These are phyloP conservation scores for Nettapus auritus DNA, from an alignment of 2,113 vertebrate genomes.

Conservation along the genomic window DNA sequence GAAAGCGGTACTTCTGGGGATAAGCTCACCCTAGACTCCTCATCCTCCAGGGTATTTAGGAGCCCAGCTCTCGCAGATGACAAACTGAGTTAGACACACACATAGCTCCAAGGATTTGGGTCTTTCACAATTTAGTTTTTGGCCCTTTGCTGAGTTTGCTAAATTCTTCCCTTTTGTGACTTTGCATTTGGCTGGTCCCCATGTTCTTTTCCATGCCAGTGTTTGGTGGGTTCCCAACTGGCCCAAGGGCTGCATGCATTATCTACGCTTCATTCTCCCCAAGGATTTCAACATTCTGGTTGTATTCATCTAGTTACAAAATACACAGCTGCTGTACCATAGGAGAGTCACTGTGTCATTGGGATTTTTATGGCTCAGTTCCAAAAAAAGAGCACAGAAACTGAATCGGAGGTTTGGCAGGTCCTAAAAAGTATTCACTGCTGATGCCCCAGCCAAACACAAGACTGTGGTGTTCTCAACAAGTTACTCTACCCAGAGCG, in stretches of 20 bases:
- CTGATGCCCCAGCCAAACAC: conserved; percentile 16
- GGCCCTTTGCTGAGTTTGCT: conserved; percentile 39
- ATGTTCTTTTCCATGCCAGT: conserved; percentile 8
- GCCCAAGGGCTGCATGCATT: conserved; percentile 41
- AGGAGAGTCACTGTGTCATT: conserved; percentile 43
- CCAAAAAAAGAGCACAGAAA: conserved; percentile 38
- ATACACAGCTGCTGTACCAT: conserved; percentile 32
- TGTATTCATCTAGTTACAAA: conserved; percentile 49
- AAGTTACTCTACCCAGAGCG: conserved; percentile 23
- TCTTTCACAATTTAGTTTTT: not conserved
- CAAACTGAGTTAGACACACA: not conserved
- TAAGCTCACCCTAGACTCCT: not conserved
- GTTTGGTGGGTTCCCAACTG: conserved; percentile 34
- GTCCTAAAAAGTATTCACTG: conserved; percentile 37
- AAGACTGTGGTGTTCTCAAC: conserved; percentile 28
- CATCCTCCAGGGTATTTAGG: not conserved
- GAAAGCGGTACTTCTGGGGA: not conserved
- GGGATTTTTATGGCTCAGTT: conserved; percentile 40
- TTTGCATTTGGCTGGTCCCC: conserved; percentile 35
- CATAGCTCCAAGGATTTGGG: not conserved
- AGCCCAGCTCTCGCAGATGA: not conserved
- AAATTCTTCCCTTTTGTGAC: conserved; percentile 53
- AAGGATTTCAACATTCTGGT: conserved; percentile 22
- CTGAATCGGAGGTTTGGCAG: conserved; percentile 20
- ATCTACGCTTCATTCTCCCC: not conserved